Evolutionary conservation across 2,797 vertebrate species (phyloP).

Genomic region (Otolemur crassicaudatus): DNA sequence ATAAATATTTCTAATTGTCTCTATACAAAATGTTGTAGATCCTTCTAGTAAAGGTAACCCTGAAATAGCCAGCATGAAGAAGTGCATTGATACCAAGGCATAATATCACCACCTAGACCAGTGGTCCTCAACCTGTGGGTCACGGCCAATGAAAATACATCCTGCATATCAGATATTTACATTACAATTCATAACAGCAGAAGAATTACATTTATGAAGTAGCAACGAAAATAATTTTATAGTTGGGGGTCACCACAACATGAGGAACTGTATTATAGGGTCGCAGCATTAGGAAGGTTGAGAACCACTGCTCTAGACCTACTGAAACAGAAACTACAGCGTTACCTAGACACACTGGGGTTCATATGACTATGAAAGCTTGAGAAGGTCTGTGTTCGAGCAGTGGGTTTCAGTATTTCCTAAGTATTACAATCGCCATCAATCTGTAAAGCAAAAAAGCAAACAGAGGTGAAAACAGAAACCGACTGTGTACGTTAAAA

Average conservation of each 20-base stretch:
- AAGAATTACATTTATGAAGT: too few species aligned
- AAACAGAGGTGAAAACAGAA: neutral
- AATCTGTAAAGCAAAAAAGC: neutral
- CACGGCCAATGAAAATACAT: too few species aligned
- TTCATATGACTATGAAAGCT: neutral
- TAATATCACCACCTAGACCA: too few species aligned
- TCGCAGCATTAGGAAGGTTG: too few species aligned
- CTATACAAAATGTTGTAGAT: neutral
- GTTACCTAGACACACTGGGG: neutral
- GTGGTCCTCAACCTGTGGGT: too few species aligned
- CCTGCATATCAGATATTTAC: too few species aligned
- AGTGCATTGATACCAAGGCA: too few species aligned
- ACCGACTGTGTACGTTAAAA: neutral
- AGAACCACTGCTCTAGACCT: neutral
- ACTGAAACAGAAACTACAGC: neutral
- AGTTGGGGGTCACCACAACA: too few species aligned
- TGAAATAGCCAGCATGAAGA: neutral
- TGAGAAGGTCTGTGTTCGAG: neutral
- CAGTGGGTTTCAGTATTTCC: neutral
- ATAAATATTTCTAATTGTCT: neutral
- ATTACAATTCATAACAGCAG: too few species aligned
- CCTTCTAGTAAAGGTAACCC: neutral
- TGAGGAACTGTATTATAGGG: too few species aligned
- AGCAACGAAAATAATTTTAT: too few species aligned
- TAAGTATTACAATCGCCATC: neutral